Evolutionary conservation across 2,113 vertebrate genomes (phyloP), one percentile per base, ranked within the genome.

Genomic region (Pelusios castaneus): DNA sequence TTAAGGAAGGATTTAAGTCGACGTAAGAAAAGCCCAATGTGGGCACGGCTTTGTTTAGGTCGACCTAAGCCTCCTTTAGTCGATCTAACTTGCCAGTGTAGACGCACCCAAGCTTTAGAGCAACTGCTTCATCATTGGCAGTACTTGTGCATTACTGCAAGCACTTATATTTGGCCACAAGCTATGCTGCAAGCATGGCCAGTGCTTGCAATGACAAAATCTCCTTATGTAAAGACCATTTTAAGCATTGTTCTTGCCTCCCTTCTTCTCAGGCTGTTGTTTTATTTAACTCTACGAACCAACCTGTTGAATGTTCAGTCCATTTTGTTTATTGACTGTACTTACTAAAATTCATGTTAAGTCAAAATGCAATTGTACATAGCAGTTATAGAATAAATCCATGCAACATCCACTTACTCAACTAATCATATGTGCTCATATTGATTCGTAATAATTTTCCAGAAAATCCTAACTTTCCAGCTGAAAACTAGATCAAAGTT

Each of bases 401-500:
- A 25, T 85, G 5, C 25, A 83, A 43, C 12, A 91, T 5, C 4
- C 21, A 19, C 0, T 58, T 67, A 80, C 25, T 91, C 88, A 87
- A 90, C 79, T 56, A 56, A 56, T 56, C 8, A 56, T 56, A 56
- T 25, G 13, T 51, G 8, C 51, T 51, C 51, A 51, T 8, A 51
- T 51, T 51, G 51, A 14, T 51, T 51, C 51, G 12, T 51, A 51
- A 51, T 51, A 51, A 11, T 51, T 51, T 51, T 51, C 51, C 51
- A 51, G 51, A 51, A 56, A 56, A 56, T 56, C 25, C 55, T n/a
- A 19, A 86, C 31, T 29, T 13, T 70, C 87, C 54, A 0, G 1
- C n/a, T 70, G 47, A 92, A 93, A 95, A 82, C 13, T 49, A 4
- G 77, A 91, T 31, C 25, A 25, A 56, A 56, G 55, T 56, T 25